Evolutionary conservation across 2,797 vertebrate species (phyloP).

Genomic region (Salmo trutta): DNA sequence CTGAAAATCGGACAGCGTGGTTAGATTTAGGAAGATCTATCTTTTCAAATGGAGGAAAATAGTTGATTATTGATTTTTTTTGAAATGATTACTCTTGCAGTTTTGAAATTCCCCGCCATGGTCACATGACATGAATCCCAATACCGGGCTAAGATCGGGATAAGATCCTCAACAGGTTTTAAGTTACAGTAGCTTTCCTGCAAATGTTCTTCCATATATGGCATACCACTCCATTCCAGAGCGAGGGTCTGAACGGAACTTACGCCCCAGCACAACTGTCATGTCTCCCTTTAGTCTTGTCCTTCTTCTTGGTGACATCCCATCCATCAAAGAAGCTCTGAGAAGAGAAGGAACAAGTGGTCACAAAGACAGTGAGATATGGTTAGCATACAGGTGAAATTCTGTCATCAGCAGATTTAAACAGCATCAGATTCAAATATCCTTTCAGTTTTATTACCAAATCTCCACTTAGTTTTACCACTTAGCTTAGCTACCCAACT

Average conservation of each 20-base stretch:
- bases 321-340: conserved; percentile 97
- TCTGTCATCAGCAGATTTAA: neutral
- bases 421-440: conserved; percentile 8
- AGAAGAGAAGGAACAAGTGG: conserved; percentile 7
- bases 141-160: too few relatives aligned
- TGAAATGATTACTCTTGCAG: too few relatives aligned
- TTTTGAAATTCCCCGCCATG: too few relatives aligned
- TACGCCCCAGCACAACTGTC: conserved; percentile 77
- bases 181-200: neutral
- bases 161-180: too few relatives aligned
- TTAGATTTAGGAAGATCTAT: too few relatives aligned
- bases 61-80: too few relatives aligned
- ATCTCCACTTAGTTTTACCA: neutral
- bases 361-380: neutral
- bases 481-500: conserved; percentile 18
- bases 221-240: neutral
- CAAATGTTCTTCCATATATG: neutral
- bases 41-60: too few relatives aligned
- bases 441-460: neutral
- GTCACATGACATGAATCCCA: too few relatives aligned
- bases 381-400: neutral
- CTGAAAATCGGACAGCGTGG: too few relatives aligned
- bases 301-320: conserved; percentile 94
- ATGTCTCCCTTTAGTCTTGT: conserved; percentile 87
- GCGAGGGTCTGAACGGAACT: conserved; percentile 44